A percentile compares a stretch with the other conserved stretches of the same genome.
Conservation (phyloP, 2,888 invertebrate genomes). For the Uloborus plumipes region DNA sequence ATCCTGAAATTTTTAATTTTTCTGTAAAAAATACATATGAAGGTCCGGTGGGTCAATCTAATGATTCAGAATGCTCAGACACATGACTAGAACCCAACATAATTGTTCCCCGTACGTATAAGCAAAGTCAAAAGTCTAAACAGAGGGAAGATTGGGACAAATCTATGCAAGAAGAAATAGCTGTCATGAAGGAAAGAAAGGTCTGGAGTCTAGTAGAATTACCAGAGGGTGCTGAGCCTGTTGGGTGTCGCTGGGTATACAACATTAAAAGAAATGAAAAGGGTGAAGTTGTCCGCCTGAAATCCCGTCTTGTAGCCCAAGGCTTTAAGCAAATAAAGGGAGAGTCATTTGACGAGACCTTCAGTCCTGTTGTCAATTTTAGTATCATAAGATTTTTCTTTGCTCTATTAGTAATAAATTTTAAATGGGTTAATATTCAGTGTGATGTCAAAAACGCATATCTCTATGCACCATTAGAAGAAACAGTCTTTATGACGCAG, state of each 20-base stretch:
- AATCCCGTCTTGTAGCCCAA: neutral
- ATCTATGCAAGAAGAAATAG: slow-evolving; percentile 1
- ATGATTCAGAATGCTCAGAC: neutral
- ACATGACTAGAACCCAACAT: neutral
- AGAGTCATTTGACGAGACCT: slow-evolving; percentile 7
- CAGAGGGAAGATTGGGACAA: neutral
- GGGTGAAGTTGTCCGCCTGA: neutral
- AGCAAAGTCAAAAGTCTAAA: neutral
- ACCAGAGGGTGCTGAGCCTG: neutral
- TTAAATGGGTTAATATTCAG: slow-evolving; percentile 1
- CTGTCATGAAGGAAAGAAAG: neutral
- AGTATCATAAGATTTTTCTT: slow-evolving; percentile 1
- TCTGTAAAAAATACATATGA: neutral
- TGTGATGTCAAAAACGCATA: slow-evolving; percentile 17
- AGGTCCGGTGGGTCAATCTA: neutral
- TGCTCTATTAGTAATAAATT: neutral
- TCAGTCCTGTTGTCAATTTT: slow-evolving; percentile 3
- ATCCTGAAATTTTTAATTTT: neutral
- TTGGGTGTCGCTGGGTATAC: neutral
- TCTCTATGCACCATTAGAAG: slow-evolving; percentile 9
- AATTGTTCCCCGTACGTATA: neutral
- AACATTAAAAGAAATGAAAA: neutral
- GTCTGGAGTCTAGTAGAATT: slow-evolving; percentile 2
- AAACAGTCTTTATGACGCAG: neutral
- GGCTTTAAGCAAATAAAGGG: slow-evolving; percentile 2